phyloP scores from a whole-genome alignment of 2,113 vertebrate species.

The Pangasianodon hypophthalmus region DNA sequence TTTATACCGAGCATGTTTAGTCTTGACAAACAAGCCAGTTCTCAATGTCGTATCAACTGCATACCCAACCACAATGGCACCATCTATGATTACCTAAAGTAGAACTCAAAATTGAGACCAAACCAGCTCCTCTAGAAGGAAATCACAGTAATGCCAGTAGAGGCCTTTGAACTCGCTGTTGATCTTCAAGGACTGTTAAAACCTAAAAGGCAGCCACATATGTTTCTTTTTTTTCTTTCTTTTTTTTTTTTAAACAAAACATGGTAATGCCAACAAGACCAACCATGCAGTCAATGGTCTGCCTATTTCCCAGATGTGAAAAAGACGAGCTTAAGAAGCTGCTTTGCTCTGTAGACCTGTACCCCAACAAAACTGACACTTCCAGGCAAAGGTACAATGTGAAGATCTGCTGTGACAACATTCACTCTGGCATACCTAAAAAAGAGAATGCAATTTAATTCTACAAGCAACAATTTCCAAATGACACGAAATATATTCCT shows the following conservation, averaged over 20 bases:
- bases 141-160: conserved; percentile 21
- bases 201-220: conserved; percentile 35
- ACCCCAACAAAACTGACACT: conserved; percentile 75
- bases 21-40: conserved; percentile 27
- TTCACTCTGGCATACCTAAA: conserved; percentile 79
- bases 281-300: conserved; percentile 63
- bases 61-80: conserved; percentile 37
- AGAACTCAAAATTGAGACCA: conserved; percentile 33
- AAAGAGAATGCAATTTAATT: conserved; percentile 81
- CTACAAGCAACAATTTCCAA: conserved; percentile 68
- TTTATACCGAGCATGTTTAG: conserved; percentile 9
- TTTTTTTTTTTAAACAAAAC: neutral
- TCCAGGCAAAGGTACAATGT: conserved; percentile 72
- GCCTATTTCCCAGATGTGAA: conserved; percentile 66
- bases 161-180: conserved; percentile 21
- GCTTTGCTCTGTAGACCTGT: conserved; percentile 83
- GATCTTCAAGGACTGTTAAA: conserved; percentile 13
- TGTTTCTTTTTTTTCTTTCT: conserved; percentile 7
- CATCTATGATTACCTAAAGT: conserved; percentile 32
- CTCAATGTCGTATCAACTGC: conserved; percentile 27
- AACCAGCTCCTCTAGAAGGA: conserved; percentile 10
- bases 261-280: conserved; percentile 58
- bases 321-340: conserved; percentile 78
- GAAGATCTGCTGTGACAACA: conserved; percentile 77
- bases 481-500: conserved; percentile 54